Evolutionary conservation across 2,113 vertebrate genomes (phyloP).

Genomic region (Poecile atricapillus): DNA sequence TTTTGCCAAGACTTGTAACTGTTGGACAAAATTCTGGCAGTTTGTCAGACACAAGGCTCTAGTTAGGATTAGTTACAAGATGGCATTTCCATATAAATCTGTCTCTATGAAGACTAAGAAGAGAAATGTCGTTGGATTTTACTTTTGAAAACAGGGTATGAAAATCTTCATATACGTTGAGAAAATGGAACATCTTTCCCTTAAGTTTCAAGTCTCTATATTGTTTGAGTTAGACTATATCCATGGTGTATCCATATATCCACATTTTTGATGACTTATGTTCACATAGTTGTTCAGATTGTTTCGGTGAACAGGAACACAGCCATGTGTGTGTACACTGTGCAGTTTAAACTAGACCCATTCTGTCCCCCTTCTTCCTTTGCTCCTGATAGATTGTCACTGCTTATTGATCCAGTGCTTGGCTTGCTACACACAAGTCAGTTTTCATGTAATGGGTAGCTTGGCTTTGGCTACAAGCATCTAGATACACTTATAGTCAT

Average conservation of each 20-base stretch:
- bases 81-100: constrained; percentile 18
- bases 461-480: background rate
- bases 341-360: background rate
- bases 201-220: background rate
- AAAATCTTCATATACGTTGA: background rate
- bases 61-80: background rate
- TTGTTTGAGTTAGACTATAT: background rate
- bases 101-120: background rate
- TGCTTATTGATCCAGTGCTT: background rate
- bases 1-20: background rate
- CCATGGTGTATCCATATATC: too few species aligned
- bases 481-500: background rate
- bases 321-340: background rate
- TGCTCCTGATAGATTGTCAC: background rate
- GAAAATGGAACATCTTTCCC: background rate
- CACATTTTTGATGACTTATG: background rate
- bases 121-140: constrained; percentile 1
- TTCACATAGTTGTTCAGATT: background rate
- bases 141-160: background rate
- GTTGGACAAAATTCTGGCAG: constrained; percentile 10
- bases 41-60: constrained; percentile 3
- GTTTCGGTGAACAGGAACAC: background rate
- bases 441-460: background rate
- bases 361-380: background rate
- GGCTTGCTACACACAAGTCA: background rate